These are phyloP conservation scores for Esox lucius DNA, from an alignment of 2,797 vertebrate species.

Conservation along the genomic window DNA sequence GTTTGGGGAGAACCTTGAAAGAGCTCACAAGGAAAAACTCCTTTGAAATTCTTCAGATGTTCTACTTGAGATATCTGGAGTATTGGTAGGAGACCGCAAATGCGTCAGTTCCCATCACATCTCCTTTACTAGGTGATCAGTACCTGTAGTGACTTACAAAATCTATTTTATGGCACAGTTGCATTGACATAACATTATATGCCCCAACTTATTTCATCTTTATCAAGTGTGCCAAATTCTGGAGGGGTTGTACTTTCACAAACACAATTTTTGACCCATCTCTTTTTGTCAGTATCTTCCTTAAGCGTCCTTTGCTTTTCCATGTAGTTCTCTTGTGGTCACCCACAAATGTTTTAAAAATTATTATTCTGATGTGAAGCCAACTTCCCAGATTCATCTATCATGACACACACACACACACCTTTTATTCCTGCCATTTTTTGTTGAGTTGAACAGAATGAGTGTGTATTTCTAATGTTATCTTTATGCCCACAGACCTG, in stretches of 20 bases:
- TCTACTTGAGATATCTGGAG: neutral
- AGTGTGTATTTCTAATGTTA: neutral
- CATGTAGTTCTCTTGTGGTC: neutral
- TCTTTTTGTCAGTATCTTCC: neutral
- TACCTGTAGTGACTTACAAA: neutral
- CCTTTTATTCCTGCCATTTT: neutral
- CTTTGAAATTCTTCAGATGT: neutral
- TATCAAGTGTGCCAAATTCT: too few species aligned
- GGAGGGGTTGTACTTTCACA: neutral
- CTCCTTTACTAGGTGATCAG: slow-evolving; percentile 13
- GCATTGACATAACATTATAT: too few species aligned
- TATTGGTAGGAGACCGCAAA: neutral
- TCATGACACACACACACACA: too few species aligned
- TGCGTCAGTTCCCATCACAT: slow-evolving; percentile 14
- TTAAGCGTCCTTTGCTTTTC: neutral
- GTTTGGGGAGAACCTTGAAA: neutral
- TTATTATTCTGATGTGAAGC: neutral
- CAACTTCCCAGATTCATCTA: neutral
- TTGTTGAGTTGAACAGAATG: neutral
- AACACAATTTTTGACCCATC: neutral
- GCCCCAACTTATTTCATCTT: neutral
- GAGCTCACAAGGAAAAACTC: neutral
- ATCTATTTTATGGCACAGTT: too few species aligned
- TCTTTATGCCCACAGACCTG: neutral
- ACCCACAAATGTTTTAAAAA: neutral